Base-by-base conservation (phyloP, 2,888 invertebrate genomes). In the Drymonia ruficornis region DNA sequence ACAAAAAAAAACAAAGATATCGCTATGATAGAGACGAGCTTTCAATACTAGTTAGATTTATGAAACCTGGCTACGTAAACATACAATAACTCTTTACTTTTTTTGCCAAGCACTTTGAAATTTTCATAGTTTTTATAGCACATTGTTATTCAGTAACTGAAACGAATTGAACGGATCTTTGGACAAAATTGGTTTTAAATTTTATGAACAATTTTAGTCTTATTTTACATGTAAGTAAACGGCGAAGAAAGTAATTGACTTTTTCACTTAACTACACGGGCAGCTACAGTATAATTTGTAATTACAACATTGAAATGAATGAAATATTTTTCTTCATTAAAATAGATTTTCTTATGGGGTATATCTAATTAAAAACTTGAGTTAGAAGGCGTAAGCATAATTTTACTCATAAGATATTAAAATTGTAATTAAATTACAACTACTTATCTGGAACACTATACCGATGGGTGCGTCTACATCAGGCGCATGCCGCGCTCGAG, bases 141-240 rank as follows among this genome's bases (percentile, higher is more conserved):
- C 18, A 47, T 47, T 47, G 47, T 47, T 34, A 34, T 34, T 34
- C 34, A 34, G 47, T 34, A 45, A 45, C 45, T 45, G 47, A 47
- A 34, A 34, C 47, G 34, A 47, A 34, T 47, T 18, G 34, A 47
- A 47, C 34, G 34, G 34, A 47, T 47, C 47, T 47, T 47, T 47
- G 34, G 34, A 47, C 12, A 8, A 47, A 46, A 34, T 47, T 47
- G 28, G 16, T 29, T 46, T 29, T n/a, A 46, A 13, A 46, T 29
- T 28, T 46, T 46, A 15, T 43, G 19, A 19, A 13, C 29, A 15
- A 46, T 15, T 29, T 29, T 29, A 46, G 28, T 15, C 29, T 15
- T 29, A 19, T 19, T 43, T 43, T 43, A 43, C 1, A 43, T 43
- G 19, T 19, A 19, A 19, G 13, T 19, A 19, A 43, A 43, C 12